Percentiles rank a stretch among this genome's conserved stretches.
Evolutionary conservation across 2,888 invertebrate species (phyloP).

Genomic region (Dryobota labecula): DNA sequence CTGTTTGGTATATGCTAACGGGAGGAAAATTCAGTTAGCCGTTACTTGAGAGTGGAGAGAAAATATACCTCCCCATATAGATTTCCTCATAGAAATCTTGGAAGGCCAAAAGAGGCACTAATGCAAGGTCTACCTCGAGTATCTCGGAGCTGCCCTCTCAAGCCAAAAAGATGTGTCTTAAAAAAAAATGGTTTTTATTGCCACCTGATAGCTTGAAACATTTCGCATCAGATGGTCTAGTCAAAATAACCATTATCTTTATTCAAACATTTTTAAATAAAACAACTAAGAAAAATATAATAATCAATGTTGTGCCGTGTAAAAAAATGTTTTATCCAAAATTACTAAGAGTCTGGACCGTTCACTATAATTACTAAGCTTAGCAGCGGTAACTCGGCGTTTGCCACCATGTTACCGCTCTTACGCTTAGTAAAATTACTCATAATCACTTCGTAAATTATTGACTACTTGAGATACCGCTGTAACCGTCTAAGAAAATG

Average conservation of each 20-base stretch:
- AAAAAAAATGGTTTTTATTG: background rate
- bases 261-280: too few relatives aligned
- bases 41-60: background rate
- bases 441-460: background rate
- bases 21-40: slow-evolving; percentile 18
- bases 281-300: too few relatives aligned
- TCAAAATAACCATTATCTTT: too few relatives aligned
- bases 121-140: background rate
- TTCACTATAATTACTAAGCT: background rate
- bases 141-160: background rate
- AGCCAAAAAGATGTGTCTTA: background rate
- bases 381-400: background rate
- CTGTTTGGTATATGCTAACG: slow-evolving; percentile 25
- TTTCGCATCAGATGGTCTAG: too few relatives aligned
- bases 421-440: background rate
- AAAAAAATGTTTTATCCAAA: too few relatives aligned
- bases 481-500: background rate
- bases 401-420: background rate
- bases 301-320: too few relatives aligned
- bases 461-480: background rate
- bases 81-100: background rate
- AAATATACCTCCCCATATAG: background rate
- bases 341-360: background rate
- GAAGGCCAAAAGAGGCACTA: background rate
- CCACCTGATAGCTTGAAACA: background rate